phyloP scores from a whole-genome alignment of 2,797 vertebrate genomes.

The Ara ararauna region DNA sequence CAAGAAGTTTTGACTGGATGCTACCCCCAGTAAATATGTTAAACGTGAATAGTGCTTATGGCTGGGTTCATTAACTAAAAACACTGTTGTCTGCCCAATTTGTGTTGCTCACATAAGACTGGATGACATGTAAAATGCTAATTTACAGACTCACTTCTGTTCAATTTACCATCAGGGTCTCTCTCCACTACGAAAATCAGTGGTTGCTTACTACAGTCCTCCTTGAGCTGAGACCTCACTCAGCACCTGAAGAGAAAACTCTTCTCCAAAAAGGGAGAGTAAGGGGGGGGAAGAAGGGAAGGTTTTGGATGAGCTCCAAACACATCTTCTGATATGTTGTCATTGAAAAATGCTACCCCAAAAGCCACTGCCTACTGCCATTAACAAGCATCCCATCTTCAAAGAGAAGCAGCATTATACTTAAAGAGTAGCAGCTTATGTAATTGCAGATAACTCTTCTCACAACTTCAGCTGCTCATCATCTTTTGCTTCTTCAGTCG shows the following conservation, averaged over 20 bases:
- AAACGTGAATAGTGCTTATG: neutral
- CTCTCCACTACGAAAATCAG: neutral
- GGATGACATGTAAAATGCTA: neutral
- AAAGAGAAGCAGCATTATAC: neutral
- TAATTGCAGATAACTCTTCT: neutral
- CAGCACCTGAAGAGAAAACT: neutral
- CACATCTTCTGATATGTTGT: neutral
- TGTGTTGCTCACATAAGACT: neutral
- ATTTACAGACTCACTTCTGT: neutral
- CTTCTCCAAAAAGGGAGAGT: neutral
- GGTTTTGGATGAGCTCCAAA: neutral
- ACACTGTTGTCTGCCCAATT: conserved; percentile 13
- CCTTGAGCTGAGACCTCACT: neutral
- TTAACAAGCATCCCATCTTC: neutral
- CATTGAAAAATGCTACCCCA: neutral
- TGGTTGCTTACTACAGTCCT: neutral
- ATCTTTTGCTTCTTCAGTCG: neutral
- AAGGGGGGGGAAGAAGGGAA: too few species aligned
- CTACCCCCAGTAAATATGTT: conserved; percentile 28
- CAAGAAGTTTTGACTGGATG: conserved; percentile 43
- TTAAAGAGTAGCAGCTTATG: neutral
- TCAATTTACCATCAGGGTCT: neutral
- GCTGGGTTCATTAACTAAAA: conserved; percentile 33
- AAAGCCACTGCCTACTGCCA: neutral
- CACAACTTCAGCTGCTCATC: neutral